A percentile compares a stretch with the other conserved stretches of the same genome.
phyloP scores from a whole-genome alignment of 2,113 vertebrate species.

The Alectura lathami region DNA sequence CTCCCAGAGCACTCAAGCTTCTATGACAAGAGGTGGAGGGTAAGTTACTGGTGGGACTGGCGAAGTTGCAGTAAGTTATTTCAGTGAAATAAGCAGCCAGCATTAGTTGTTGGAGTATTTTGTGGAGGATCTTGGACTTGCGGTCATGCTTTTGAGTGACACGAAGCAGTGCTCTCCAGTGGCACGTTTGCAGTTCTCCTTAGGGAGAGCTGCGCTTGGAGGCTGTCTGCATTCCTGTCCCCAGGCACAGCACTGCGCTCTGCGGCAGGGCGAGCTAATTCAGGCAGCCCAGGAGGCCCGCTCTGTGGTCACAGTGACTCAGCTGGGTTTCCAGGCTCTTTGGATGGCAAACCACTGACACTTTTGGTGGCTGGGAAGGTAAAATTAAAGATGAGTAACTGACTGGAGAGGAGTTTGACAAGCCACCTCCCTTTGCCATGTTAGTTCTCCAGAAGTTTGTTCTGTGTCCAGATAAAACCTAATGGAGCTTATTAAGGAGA shows the following conservation, averaged over 20 bases:
- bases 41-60: not conserved
- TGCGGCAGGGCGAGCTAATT: not conserved
- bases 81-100: not conserved
- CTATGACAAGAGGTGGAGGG: not conserved
- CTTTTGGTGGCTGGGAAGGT: not conserved
- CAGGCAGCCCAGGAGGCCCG: not conserved
- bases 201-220: not conserved
- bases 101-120: not conserved
- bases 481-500: not conserved
- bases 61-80: not conserved
- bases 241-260: no score
- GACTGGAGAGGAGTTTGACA: not conserved
- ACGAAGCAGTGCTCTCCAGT: not conserved
- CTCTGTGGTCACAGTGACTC: slow-evolving; percentile 38
- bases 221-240: not conserved
- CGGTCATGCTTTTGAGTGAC: not conserved
- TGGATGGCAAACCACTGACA: slow-evolving; percentile 32
- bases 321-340: slow-evolving; percentile 1
- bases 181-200: no score
- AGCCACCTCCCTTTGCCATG: not conserved
- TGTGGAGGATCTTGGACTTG: not conserved
- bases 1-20: not conserved
- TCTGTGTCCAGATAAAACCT: not conserved
- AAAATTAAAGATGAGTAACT: not conserved
- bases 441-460: not conserved